Conservation (phyloP, 2,113 vertebrate genomes). For the Smithornis capensis region DNA sequence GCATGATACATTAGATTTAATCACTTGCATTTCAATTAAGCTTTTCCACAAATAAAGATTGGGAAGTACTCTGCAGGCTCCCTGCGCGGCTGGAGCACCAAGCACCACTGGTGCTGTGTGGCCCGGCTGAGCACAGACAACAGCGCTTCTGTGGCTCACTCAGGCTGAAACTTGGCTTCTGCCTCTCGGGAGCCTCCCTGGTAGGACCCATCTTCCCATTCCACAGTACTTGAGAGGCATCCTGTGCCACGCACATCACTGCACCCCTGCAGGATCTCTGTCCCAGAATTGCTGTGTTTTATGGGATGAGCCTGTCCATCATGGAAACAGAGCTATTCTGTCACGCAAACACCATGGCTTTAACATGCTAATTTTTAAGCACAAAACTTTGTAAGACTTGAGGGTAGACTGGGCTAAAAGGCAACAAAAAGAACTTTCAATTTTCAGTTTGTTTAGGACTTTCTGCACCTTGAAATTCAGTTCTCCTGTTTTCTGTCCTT, state of each 20-base stretch:
- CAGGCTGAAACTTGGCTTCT: not conserved
- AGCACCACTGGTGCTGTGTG: not conserved
- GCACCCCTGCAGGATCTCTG: not conserved
- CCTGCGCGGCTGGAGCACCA: not conserved
- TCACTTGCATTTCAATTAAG: slow-evolving; percentile 70
- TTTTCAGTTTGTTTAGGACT: not conserved
- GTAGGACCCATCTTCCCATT: not conserved
- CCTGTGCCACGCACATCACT: not conserved
- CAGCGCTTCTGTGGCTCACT: not conserved
- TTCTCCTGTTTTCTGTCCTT: not conserved
- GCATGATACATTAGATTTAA: slow-evolving; percentile 65
- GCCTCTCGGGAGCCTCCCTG: not conserved
- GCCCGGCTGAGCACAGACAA: not conserved
- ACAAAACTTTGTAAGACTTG: not conserved
- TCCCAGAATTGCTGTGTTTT: not conserved
- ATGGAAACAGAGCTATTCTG: not conserved
- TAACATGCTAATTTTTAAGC: not conserved
- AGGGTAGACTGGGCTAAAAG: fast-evolving
- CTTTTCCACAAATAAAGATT: slow-evolving; percentile 57
- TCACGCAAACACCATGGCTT: fast-evolving
- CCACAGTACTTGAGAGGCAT: fast-evolving
- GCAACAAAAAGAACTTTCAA: not conserved
- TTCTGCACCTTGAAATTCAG: not conserved
- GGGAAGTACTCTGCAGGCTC: slow-evolving; percentile 22
- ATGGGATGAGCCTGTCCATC: not conserved